A percentile compares a stretch with the other conserved stretches of the same genome.
phyloP scores from a whole-genome alignment of 2,888 invertebrate genomes.

The Amitus sp. region DNA sequence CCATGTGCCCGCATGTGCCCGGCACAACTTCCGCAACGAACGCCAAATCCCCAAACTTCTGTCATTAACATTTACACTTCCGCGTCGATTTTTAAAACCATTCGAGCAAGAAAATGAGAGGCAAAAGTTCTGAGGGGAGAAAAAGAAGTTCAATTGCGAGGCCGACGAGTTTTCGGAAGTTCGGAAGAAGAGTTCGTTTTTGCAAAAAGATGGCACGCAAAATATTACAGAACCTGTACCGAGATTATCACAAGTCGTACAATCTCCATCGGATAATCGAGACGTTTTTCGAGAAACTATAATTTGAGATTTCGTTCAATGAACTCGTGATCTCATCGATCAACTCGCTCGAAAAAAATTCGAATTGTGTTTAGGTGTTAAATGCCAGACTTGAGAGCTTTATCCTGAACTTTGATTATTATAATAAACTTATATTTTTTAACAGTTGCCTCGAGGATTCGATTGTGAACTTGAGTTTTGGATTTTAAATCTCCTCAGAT shows the following conservation, averaged over 20 bases:
- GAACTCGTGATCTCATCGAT: too few species aligned
- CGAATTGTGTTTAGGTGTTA: too few species aligned
- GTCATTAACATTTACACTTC: constrained; percentile 15
- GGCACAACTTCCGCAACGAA: constrained; percentile 20
- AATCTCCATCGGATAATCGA: too few species aligned
- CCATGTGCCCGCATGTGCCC: too few species aligned
- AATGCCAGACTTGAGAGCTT: too few species aligned
- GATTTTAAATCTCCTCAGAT: too few species aligned
- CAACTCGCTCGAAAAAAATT: too few species aligned
- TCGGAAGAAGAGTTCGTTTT: not conserved
- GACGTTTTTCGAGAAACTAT: constrained; percentile 1
- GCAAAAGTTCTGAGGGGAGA: not conserved
- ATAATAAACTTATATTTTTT: too few species aligned
- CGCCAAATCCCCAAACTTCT: not conserved
- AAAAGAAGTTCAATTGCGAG: constrained; percentile 3
- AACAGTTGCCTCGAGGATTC: too few species aligned
- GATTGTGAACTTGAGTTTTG: too few species aligned
- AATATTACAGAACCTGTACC: not conserved
- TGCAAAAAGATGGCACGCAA: not conserved
- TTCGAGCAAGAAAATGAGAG: not conserved
- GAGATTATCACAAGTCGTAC: not conserved
- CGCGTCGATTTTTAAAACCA: constrained; percentile 10
- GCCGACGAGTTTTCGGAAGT: constrained; percentile 7
- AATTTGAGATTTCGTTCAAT: too few species aligned
- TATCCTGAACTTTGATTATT: too few species aligned